These are phyloP conservation scores for Branchipolynoe longqiensis DNA, from an alignment of 2,888 invertebrate species.

Conservation along the genomic window DNA sequence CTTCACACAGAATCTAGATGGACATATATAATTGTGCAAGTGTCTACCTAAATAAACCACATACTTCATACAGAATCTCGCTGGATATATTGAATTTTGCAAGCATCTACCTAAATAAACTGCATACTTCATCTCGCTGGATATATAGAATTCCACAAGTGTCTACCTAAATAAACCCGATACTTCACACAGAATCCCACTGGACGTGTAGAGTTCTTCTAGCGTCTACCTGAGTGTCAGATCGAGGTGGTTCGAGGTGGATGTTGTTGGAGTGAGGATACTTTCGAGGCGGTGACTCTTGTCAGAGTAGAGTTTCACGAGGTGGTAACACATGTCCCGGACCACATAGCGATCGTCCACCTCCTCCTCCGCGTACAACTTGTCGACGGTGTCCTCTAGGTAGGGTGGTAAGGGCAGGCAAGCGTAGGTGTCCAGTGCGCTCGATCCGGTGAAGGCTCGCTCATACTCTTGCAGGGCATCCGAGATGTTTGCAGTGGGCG, in stretches of 20 bases:
- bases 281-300: slow-evolving; percentile 84
- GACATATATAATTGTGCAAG: no score
- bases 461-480: slow-evolving; percentile 89
- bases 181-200: no score
- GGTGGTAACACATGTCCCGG: slow-evolving; percentile 89
- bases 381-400: slow-evolving; percentile 70
- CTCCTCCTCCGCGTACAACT: slow-evolving; percentile 58
- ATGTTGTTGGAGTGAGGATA: slow-evolving; percentile 88
- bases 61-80: no score
- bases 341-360: slow-evolving; percentile 64
- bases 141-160: no score
- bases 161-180: no score
- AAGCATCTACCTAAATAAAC: no score
- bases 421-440: slow-evolving; percentile 72
- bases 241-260: slow-evolving; percentile 91
- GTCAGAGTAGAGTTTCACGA: slow-evolving; percentile 89
- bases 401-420: slow-evolving; percentile 79
- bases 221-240: slow-evolving; percentile 86
- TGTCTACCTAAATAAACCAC: no score
- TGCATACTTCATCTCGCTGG: no score
- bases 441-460: slow-evolving; percentile 82
- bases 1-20: no score
- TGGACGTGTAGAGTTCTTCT: no score
- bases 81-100: no score
- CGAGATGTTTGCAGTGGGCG: slow-evolving; percentile 88